A percentile compares a stretch with the other conserved stretches of the same genome.
phyloP scores from a whole-genome alignment of 2,888 invertebrate species.

The Nephrocerus scutellatus region DNA sequence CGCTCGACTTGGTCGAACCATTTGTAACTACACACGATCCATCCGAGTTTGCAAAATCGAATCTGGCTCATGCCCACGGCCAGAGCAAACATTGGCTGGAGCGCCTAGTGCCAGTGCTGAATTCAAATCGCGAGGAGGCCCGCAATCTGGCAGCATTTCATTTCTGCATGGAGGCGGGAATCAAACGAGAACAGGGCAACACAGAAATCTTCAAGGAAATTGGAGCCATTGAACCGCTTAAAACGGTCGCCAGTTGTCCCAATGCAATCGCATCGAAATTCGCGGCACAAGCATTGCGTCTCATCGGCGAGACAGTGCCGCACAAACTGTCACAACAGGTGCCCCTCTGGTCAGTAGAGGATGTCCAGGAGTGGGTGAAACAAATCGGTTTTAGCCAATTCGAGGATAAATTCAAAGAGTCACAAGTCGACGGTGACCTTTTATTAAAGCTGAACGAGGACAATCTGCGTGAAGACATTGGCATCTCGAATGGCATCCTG shows the following conservation, averaged over 20 bases:
- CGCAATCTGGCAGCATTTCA: slow-evolving; percentile 96
- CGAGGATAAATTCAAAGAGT: slow-evolving; percentile 75
- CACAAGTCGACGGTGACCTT: slow-evolving; percentile 94
- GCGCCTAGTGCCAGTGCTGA: slow-evolving; percentile 85
- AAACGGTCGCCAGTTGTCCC: slow-evolving; percentile 94
- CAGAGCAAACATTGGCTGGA: slow-evolving; percentile 94
- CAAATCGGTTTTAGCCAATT: slow-evolving; percentile 92
- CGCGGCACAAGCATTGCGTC: slow-evolving; percentile 82
- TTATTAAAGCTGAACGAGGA: slow-evolving; percentile 85
- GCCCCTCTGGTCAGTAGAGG: slow-evolving; percentile 93
- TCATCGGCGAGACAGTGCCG: slow-evolving; percentile 95
- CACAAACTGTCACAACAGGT: slow-evolving; percentile 97
- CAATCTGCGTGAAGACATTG: slow-evolving; percentile 88
- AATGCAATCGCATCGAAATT: slow-evolving; percentile 97
- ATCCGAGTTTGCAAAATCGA: slow-evolving; percentile 87
- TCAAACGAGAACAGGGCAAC: slow-evolving; percentile 88
- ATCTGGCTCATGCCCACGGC: slow-evolving; percentile 88
- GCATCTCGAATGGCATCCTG: slow-evolving; percentile 86
- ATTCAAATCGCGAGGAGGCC: slow-evolving; percentile 92
- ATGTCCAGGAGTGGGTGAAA: slow-evolving; percentile 96
- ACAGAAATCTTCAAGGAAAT: slow-evolving; percentile 89
- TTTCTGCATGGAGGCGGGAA: slow-evolving; percentile 98
- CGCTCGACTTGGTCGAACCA: slow-evolving; percentile 91
- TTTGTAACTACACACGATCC: slow-evolving; percentile 94
- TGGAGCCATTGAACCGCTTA: slow-evolving; percentile 89